Evolutionary conservation across 2,113 vertebrate genomes (phyloP), one percentile per base, ranked within the genome.

Genomic region (Trematomus loennbergii): DNA sequence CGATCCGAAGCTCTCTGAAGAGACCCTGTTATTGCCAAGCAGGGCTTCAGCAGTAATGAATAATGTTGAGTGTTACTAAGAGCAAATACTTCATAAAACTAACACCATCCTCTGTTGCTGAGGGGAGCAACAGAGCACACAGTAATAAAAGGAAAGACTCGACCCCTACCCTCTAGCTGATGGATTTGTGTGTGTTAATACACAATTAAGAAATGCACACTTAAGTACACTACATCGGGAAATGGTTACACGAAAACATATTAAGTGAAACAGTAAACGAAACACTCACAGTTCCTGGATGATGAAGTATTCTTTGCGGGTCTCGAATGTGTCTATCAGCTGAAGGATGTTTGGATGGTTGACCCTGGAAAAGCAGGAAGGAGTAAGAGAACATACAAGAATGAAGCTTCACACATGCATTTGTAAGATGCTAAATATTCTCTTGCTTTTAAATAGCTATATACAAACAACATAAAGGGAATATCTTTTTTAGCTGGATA

Each of bases 341-440:
- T 96, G 95, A 57, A 97, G 89, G 79, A 97, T 96, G 87, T 96
- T 97, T 74, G 96, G 94, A 67, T 97, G 96, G 89, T 92, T 96
- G 82, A 97, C 90, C 93, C 96, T 97, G 89, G 17, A 91, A 94
- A 36, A 75, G 67, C 10, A 82, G 59, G 15, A 52, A 58, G 7
- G 6, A 50, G n/a, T 89, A 67, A 78, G 7, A 68, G 29, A 67
- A 15, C 33, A 63, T 20, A 9, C 45, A 62, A 75, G 4, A 22
- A 17, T 13, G 16, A 65, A 65, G 54, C 15, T 13, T 12, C 22
- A 64, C 9, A 48, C 45, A 25, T 52, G 20, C 16, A 60, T 3
- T 0, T 68, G 52, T 69, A 57, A 17, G 43, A 8, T 66, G 40
- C 2, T 17, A 45, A 75, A 4, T 7, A 79, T 65, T 74, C n/a